phyloP scores from a whole-genome alignment of 2,888 invertebrate genomes.

The Theretra japonica region DNA sequence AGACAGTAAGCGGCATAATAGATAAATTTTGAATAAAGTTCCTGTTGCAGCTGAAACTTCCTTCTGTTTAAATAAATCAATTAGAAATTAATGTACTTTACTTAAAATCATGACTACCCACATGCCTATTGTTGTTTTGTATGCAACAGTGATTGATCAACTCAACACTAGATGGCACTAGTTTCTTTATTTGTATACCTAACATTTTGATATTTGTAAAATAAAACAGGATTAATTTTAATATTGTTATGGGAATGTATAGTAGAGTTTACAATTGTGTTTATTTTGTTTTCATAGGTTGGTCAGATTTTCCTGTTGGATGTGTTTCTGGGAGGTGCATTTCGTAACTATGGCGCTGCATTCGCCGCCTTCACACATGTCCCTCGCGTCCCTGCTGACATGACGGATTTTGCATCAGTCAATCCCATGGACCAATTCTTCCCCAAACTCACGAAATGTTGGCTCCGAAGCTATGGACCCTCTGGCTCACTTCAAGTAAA shows the following conservation, averaged over 20 bases:
- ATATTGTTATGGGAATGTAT: too few relatives aligned
- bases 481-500: constrained; percentile 83
- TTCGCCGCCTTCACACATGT: constrained; percentile 76
- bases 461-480: constrained; percentile 84
- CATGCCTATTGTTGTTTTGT: background rate
- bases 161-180: constrained; percentile 1
- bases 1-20: background rate
- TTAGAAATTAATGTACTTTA: background rate
- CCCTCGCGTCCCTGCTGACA: constrained; percentile 59
- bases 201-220: too few relatives aligned
- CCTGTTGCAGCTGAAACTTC: too few relatives aligned
- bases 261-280: background rate
- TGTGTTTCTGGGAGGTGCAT: constrained; percentile 86
- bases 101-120: constrained; percentile 23
- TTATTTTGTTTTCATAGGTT: constrained; percentile 72
- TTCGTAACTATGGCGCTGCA: constrained; percentile 85
- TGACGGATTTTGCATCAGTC: constrained; percentile 67
- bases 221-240: too few relatives aligned
- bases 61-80: background rate
- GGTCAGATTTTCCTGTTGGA: constrained; percentile 89
- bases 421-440: constrained; percentile 89
- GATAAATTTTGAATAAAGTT: too few relatives aligned
- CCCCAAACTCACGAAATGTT: constrained; percentile 88
- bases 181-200: too few relatives aligned
- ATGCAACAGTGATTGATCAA: background rate